phyloP scores from a whole-genome alignment of 1,140 invertebrate genomes.

The Diorhabda carinulata region DNA sequence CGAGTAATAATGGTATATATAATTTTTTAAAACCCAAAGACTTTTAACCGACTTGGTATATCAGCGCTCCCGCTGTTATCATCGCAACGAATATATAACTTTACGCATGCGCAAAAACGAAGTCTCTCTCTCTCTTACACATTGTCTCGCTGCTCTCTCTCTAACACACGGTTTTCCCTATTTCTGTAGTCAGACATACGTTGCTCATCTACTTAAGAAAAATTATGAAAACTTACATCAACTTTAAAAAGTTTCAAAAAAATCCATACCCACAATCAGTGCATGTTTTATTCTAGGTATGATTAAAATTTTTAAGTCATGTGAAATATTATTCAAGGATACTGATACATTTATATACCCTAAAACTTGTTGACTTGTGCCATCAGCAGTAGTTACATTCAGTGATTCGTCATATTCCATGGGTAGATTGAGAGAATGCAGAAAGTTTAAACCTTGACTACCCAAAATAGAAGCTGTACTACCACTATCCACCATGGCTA shows the following conservation, averaged over 20 bases:
- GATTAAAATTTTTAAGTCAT: constrained; percentile 11
- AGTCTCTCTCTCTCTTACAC: too few species aligned
- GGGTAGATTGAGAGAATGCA: constrained; percentile 6
- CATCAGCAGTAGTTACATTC: constrained; percentile 13
- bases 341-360: constrained; percentile 3
- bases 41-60: too few species aligned
- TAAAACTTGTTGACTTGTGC: constrained; percentile 8
- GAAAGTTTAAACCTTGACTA: not conserved
- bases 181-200: too few species aligned
- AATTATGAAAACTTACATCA: not conserved
- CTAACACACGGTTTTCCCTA: too few species aligned
- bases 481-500: not conserved
- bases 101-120: too few species aligned
- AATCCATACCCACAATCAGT: constrained; percentile 17
- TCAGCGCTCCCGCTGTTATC: too few species aligned
- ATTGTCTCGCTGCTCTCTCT: too few species aligned
- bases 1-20: too few species aligned
- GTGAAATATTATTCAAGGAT: constrained; percentile 4
- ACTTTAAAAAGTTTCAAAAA: constrained; percentile 4
- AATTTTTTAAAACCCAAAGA: too few species aligned
- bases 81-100: too few species aligned
- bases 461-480: not conserved
- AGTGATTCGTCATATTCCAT: not conserved
- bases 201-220: too few species aligned
- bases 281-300: constrained; percentile 7